A percentile compares a stretch with the other conserved stretches of the same genome.
phyloP scores from a whole-genome alignment of 1,140 invertebrate species.

The Drosophila cardini region DNA sequence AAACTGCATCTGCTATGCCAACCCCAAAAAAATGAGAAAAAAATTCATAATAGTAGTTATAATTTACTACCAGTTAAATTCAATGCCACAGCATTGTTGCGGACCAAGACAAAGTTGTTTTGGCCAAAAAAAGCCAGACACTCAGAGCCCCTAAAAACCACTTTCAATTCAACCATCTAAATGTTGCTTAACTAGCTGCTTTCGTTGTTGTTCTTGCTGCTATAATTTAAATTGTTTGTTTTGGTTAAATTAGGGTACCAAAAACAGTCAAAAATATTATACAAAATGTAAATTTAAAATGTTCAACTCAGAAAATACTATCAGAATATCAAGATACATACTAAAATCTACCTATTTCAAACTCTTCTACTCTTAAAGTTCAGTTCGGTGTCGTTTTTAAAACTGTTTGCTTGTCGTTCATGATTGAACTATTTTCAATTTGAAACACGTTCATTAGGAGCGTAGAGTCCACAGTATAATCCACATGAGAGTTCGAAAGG shows the following conservation, averaged over 20 bases:
- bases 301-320: no score
- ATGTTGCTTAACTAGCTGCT: constrained; percentile 72
- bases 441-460: background rate
- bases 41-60: constrained; percentile 73
- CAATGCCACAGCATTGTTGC: constrained; percentile 64
- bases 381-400: no score
- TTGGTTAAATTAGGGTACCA: no score
- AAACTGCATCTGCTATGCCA: constrained; percentile 58
- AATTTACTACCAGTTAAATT: constrained; percentile 67
- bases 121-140: background rate
- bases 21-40: constrained; percentile 8
- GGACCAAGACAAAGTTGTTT: constrained; percentile 32
- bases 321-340: no score
- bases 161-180: constrained; percentile 35
- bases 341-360: no score
- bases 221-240: constrained; percentile 53
- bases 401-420: background rate
- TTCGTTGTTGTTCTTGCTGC: constrained; percentile 40
- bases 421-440: background rate
- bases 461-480: background rate
- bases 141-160: constrained; percentile 1
- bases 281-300: no score
- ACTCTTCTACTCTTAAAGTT: no score
- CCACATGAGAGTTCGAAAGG: constrained; percentile 11
- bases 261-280: no score